Base-by-base conservation (phyloP, 2,888 invertebrate genomes). In the Candidula unifasciata region DNA sequence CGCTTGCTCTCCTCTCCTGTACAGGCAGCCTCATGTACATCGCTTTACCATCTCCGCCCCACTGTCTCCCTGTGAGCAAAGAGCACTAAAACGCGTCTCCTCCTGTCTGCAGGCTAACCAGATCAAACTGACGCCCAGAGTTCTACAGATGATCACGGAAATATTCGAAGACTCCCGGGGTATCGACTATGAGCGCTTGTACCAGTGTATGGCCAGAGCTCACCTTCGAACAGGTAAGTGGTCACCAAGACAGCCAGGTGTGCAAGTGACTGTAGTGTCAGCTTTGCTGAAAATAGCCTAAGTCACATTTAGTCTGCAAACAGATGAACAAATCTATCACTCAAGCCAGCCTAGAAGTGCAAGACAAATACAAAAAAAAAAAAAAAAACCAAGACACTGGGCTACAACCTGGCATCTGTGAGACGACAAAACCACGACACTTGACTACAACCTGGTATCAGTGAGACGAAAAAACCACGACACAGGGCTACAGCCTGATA, bases 171-270 rank as follows among this genome's bases (percentile, higher is more conserved):
- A 90, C 69, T 69, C 86, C 13, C 89, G 87, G 8, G 93, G 93
- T 2, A 87, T 93, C 3, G 91, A 93, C 82, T 91, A 91, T 44
- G 93, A 93, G 83, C 85, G 87, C 21, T 85, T 93, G 77, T 92
- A 91, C 87, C 86, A 86, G 44, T 90, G 89, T 69, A 84, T 93
- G 18, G 88, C 89, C 13, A 86, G 87, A 13, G 92, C 93, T 0
- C 93, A 93, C 68, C 82, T 86, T 6, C 87, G 88, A 64, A 91
- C 92, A 82, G 90, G 91, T 90, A 52, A 2, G 16, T 44, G 33
- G 27, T 8, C 30, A 33, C 16, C 18, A 16, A 21, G 6, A 60
- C n/a, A 60, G 60, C 3, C 18, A 24, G 16, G 5, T 60, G 57
- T 54, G 8, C n/a, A n/a, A n/a, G n/a, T n/a, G n/a, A n/a, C n/a